Conservation (phyloP, 2,113 vertebrate genomes). For the Xenopus tropicalis region UCB_Xtro_10.0 CM004445.2:97635001-97635500, state of each 20-base stretch:
- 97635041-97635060: too few relatives aligned
- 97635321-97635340: constrained; percentile 5
- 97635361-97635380: constrained; percentile 25
- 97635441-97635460: constrained; percentile 11
- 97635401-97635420: constrained; percentile 14
- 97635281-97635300: constrained; percentile 19
- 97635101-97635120: too few relatives aligned
- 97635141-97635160: too few relatives aligned
- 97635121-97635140: too few relatives aligned
- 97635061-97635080: too few relatives aligned
- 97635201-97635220: not conserved
- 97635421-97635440: not conserved
- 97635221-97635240: constrained; percentile 1
- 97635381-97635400: constrained; percentile 23
- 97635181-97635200: not conserved
- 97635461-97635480: not conserved
- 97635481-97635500: not conserved
- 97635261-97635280: constrained; percentile 19
- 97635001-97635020: too few relatives aligned
- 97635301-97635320: constrained; percentile 41
- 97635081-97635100: too few relatives aligned
- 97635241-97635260: constrained; percentile 4
- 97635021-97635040: too few relatives aligned
- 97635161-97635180: too few relatives aligned
- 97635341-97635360: constrained; percentile 20